Conservation (phyloP, 2,113 vertebrate genomes). For the Solenodon paradoxus region DNA sequence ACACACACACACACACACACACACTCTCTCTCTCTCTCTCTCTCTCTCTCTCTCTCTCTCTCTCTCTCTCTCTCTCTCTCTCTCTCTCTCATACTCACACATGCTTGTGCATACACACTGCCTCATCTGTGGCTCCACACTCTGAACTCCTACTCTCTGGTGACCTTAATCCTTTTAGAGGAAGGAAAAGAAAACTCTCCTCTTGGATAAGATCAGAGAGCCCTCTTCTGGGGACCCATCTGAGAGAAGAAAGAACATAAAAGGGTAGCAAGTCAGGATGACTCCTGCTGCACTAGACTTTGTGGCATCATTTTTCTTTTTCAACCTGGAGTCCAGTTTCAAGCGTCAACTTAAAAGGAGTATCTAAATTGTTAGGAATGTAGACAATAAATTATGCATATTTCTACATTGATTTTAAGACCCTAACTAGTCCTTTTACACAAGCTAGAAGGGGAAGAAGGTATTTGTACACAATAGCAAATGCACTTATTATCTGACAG, state of each 20-base stretch:
- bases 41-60: no score
- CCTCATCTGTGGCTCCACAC: neutral
- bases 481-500: neutral
- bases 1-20: no score
- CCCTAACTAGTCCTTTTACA: neutral
- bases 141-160: neutral
- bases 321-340: neutral
- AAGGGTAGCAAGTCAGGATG: neutral
- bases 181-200: neutral
- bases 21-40: neutral
- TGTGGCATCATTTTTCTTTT: neutral
- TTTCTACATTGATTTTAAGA: neutral
- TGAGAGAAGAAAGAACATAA: neutral
- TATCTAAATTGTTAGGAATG: neutral
- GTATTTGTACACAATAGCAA: neutral
- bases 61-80: neutral
- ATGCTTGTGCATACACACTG: neutral
- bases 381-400: neutral
- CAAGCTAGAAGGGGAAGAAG: neutral
- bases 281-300: accelerated
- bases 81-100: no score
- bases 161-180: neutral
- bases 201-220: neutral
- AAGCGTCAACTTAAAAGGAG: neutral
- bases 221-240: neutral